Percentiles rank a stretch among this genome's conserved stretches.
phyloP scores from a whole-genome alignment of 2,888 invertebrate species.

The Antheraea yamamai region DNA sequence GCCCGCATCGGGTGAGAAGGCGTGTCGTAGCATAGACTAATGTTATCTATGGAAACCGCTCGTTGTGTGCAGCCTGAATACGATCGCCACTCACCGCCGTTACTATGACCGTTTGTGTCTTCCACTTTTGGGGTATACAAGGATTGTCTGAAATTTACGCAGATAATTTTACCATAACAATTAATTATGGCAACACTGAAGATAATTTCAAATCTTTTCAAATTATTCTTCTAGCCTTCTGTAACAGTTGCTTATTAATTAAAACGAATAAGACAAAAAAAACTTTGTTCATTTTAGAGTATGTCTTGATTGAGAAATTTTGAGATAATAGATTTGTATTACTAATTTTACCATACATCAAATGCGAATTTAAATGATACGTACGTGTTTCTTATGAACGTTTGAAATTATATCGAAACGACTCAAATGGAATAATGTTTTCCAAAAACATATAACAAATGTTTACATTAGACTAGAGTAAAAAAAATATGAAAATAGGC shows the following conservation, averaged over 20 bases:
- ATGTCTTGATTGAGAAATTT: neutral
- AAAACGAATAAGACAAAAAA: neutral
- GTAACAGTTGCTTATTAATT: neutral
- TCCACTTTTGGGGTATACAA: slow-evolving; percentile 88
- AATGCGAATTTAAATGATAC: no score
- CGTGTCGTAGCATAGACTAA: slow-evolving; percentile 77
- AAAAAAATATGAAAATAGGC: no score
- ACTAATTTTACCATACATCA: no score
- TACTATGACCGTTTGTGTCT: slow-evolving; percentile 63
- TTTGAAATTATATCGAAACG: no score
- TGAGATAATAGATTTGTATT: neutral
- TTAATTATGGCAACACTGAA: neutral
- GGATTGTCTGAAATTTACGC: slow-evolving; percentile 77
- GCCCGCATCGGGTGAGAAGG: slow-evolving; percentile 63
- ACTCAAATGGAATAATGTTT: no score
- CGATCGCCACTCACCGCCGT: slow-evolving; percentile 72
- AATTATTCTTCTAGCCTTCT: neutral
- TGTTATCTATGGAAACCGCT: slow-evolving; percentile 85
- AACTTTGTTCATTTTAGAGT: neutral
- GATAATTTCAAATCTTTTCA: neutral
- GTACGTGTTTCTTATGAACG: no score
- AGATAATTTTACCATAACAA: neutral
- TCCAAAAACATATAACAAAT: no score
- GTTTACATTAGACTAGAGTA: no score
- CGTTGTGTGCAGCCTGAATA: slow-evolving; percentile 72